Conservation (phyloP, 92 coral and sea anemone species). For the Paramuricea clavata region DNA sequence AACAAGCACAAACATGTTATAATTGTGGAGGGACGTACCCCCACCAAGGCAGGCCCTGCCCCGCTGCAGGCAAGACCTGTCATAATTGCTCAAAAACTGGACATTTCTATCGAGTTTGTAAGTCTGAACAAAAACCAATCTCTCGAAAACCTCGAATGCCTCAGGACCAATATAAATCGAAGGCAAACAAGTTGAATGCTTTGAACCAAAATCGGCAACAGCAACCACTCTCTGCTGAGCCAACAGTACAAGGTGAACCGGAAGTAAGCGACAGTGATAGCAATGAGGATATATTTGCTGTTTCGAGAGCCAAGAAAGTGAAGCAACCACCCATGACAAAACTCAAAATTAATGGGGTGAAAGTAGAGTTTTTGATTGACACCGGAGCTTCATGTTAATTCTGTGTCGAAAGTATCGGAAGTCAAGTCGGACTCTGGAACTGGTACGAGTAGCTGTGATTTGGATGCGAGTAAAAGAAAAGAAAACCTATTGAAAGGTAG, state of each 20-base stretch:
- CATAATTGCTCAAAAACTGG: conserved; percentile 38
- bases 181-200: conserved; percentile 26
- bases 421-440: background rate
- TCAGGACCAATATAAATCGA: background rate
- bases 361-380: conserved; percentile 30
- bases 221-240: background rate
- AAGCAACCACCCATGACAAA: conserved; percentile 23
- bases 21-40: conserved; percentile 49
- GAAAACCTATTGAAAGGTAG: conserved; percentile 1
- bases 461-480: conserved; percentile 16
- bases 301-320: conserved; percentile 23
- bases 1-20: conserved; percentile 2
- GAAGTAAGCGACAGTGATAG: conserved; percentile 12
- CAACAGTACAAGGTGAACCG: background rate
- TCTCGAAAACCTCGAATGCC: background rate
- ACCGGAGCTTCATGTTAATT: conserved; percentile 46
- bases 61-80: conserved; percentile 25
- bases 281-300: conserved; percentile 40
- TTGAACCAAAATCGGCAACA: conserved; percentile 1
- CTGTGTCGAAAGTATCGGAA: conserved; percentile 15
- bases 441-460: background rate
- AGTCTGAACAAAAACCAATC: conserved; percentile 25
- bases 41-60: conserved; percentile 24
- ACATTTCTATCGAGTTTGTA: conserved; percentile 43
- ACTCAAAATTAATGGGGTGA: conserved; percentile 4